Evolutionary conservation across 2,888 invertebrate species (phyloP), one percentile per base, ranked within the genome.

Genomic region (Lasioglossum lativentre): DNA sequence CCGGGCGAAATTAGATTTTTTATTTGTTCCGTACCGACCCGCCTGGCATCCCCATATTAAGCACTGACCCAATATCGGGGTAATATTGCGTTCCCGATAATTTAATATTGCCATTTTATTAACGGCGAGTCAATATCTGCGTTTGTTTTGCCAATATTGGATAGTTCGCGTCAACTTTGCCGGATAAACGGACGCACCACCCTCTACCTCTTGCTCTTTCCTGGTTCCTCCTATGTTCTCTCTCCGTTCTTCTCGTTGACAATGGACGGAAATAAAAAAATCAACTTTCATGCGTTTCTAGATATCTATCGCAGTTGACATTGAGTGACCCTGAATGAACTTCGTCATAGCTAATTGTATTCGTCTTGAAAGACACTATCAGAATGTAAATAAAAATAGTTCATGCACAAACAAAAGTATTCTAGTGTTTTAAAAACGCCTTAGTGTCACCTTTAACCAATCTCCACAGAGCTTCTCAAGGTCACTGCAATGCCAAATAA

Each of bases 41-140:
- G 30, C 5, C 63, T 4, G 86, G 78, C 84, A 86, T 84, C 56
- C 77, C 71, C 75, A 86, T 84, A 84, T 80, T 81, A 80, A 86
- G 75, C 77, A 78, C 52, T 78, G 72, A 86, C 56, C 85, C 85
- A 42, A 85, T 86, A 86, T 80, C 80, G 47, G 40, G 34, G 75
- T 75, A 78, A 84, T 75, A 84, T 80, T 78, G 84, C 72, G 71
- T 40, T 71, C 75, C 12, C 85, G 78, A 85, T 84, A 84, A 84
- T 84, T 86, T 84, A 77, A 86, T 84, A 86, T 80, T 78, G 80
- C 63, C 75, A 59, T 86, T 86, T 86, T 86, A 86, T 86, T 86
- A 86, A 86, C 86, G 77, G 74, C 19, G 63, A 75, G 77, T 84
- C 80, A 80, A 85, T 86, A 86, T 84, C 45, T 59, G 52, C 66